Base-by-base conservation (phyloP, 2,113 vertebrate species). In the Phylloscopus whistleri region DNA sequence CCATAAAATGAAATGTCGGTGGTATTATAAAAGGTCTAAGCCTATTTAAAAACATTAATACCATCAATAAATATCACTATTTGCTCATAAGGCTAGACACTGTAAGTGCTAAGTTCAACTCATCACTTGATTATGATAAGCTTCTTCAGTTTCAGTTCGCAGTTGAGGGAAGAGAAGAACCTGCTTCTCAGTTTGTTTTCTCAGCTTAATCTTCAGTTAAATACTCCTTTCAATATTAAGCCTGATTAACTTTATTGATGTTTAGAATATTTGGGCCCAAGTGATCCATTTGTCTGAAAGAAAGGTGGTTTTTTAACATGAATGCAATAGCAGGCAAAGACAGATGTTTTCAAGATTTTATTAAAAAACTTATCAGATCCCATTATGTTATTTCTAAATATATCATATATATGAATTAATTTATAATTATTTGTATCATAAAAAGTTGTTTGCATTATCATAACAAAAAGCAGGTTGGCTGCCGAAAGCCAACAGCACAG, bases 181-280 rank as follows among this genome's bases (percentile, higher is more conserved):
- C 84, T 94, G 46, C 35, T 93, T 89, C 90, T 93, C 20, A 90
- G 93, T 96, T 96, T 97, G 96, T 96, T 97, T 97, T 96, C 85
- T 91, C 91, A 89, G 94, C 62, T 88, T 97, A 92, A 96, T 95
- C 85, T 98, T 98, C 95, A 86, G 95, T 97, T 97, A 96, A 97
- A 96, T 95, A 95, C 70, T 93, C 66, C 91, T 90, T 97, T 94
- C 91, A 92, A 69, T 88, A 92, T 95, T 95, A 95, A 96, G 80
- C 76, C 88, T 97, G 86, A 95, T 96, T 94, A 96, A 43, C 58
- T 96, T 95, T 96, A 96, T 93, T 95, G 96, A 97, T 94, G 75
- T 94, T 93, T 97, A 93, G 83, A 93, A 77, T 59, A 75, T 83
- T 78, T 79, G 21, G 58, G 58, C 35, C 37, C 39, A 89, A 80